Percentiles rank a stretch among this genome's conserved stretches.
Conservation (phyloP, 2,888 invertebrate species). For the Brachynemurus nebulosus region DNA sequence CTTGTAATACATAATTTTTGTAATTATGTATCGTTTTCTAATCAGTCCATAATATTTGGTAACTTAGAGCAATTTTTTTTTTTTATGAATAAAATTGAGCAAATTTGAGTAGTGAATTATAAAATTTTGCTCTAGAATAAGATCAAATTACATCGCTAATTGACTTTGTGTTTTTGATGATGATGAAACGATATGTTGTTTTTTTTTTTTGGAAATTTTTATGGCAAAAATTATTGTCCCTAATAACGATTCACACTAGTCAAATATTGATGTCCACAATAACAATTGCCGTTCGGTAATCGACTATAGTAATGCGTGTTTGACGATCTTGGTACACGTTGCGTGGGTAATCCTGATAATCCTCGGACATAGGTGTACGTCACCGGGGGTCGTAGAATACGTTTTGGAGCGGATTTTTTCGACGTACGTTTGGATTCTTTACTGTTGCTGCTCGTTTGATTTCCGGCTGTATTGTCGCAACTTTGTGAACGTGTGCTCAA, state of each 20-base stretch:
- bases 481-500: conserved; percentile 48
- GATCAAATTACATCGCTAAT: background rate
- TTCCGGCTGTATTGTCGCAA: conserved; percentile 29
- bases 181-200: background rate
- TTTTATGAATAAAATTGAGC: too few relatives aligned
- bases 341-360: conserved; percentile 67
- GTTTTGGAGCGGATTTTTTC: conserved; percentile 54
- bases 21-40: too few relatives aligned
- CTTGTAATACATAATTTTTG: too few relatives aligned
- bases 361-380: conserved; percentile 70
- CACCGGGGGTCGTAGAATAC: conserved; percentile 63
- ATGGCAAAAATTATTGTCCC: background rate
- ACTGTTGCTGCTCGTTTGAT: conserved; percentile 25
- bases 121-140: background rate
- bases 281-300: conserved; percentile 4
- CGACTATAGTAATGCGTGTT: background rate
- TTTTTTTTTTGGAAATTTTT: background rate
- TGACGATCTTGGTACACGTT: conserved; percentile 57
- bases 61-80: too few relatives aligned
- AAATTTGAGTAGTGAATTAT: too few relatives aligned
- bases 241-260: background rate
- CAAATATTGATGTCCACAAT: conserved; percentile 4
- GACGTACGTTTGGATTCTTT: conserved; percentile 27
- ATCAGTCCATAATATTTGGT: too few relatives aligned
- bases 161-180: background rate